Evolutionary conservation across 2,888 invertebrate genomes (phyloP).

Genomic region (Philopedon plagiatum): DNA sequence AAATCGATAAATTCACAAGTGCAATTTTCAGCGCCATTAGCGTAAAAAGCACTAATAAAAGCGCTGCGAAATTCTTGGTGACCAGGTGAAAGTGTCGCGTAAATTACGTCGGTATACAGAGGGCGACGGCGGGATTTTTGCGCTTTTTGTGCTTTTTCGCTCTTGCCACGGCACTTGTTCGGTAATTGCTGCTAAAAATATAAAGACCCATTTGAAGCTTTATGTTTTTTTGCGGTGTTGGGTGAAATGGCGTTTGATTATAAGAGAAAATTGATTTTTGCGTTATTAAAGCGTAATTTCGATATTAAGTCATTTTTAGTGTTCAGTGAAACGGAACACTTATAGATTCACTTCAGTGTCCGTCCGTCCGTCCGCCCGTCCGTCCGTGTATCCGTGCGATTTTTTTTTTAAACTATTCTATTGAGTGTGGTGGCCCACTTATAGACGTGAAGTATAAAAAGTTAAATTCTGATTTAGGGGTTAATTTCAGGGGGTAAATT

Average conservation of each 20-base stretch:
- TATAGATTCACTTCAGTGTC: too few species aligned
- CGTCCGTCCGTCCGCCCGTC: too few species aligned
- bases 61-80: slow-evolving; percentile 21
- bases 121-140: slow-evolving; percentile 22
- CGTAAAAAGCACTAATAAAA: slow-evolving; percentile 35
- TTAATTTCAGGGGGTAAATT: too few species aligned
- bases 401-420: too few species aligned
- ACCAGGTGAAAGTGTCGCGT: slow-evolving; percentile 38
- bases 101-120: slow-evolving; percentile 33
- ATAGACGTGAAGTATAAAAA: too few species aligned
- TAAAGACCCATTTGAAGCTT: background rate
- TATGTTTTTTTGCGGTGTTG: background rate
- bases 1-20: slow-evolving; percentile 51
- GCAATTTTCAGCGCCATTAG: slow-evolving; percentile 44
- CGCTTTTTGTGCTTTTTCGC: background rate
- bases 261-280: background rate
- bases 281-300: too few species aligned
- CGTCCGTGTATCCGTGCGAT: too few species aligned
- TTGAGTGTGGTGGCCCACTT: too few species aligned
- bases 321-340: too few species aligned
- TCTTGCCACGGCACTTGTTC: background rate
- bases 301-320: too few species aligned
- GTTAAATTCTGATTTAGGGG: too few species aligned
- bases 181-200: background rate
- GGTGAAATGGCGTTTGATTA: background rate